These are phyloP conservation scores for Xylocampa areola DNA, from an alignment of 2,888 invertebrate genomes.

Conservation along the genomic window DNA sequence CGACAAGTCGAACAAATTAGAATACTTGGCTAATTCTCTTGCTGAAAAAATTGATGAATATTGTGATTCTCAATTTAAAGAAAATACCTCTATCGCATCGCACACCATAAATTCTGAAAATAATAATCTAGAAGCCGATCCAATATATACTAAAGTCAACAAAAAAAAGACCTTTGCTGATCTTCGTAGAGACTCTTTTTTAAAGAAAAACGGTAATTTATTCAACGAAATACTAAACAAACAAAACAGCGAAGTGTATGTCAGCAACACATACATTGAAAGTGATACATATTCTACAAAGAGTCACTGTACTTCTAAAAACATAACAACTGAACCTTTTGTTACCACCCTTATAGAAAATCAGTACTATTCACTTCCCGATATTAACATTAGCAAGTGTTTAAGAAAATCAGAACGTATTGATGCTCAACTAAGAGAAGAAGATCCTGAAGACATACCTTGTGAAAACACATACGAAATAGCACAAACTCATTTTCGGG, in stretches of 20 bases:
- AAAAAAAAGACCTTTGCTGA: constrained; percentile 90
- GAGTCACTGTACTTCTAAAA: constrained; percentile 82
- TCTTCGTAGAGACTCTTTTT: constrained; percentile 78
- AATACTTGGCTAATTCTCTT: constrained; percentile 86
- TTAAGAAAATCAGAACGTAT: constrained; percentile 93
- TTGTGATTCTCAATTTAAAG: constrained; percentile 85
- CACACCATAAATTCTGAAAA: constrained; percentile 70
- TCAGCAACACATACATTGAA: constrained; percentile 82
- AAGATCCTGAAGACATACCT: constrained; percentile 83
- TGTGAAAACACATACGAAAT: constrained; percentile 85
- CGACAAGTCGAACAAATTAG: constrained; percentile 86
- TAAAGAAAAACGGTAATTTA: constrained; percentile 77
- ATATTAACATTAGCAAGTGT: constrained; percentile 92
- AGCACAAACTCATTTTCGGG: constrained; percentile 81
- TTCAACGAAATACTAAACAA: constrained; percentile 76
- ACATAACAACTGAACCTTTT: constrained; percentile 86
- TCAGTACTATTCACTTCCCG: constrained; percentile 93
- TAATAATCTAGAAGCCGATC: constrained; percentile 76
- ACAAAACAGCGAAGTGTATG: constrained; percentile 78
- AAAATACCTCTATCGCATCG: constrained; percentile 74
- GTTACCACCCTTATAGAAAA: constrained; percentile 90
- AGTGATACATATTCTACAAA: constrained; percentile 80
- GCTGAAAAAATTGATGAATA: constrained; percentile 89
- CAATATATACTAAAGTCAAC: constrained; percentile 83
- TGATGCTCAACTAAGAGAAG: constrained; percentile 91